Evolutionary conservation across 2,888 invertebrate genomes (phyloP), one percentile per base, ranked within the genome.

Genomic region (Cheiracanthium punctorium): DNA sequence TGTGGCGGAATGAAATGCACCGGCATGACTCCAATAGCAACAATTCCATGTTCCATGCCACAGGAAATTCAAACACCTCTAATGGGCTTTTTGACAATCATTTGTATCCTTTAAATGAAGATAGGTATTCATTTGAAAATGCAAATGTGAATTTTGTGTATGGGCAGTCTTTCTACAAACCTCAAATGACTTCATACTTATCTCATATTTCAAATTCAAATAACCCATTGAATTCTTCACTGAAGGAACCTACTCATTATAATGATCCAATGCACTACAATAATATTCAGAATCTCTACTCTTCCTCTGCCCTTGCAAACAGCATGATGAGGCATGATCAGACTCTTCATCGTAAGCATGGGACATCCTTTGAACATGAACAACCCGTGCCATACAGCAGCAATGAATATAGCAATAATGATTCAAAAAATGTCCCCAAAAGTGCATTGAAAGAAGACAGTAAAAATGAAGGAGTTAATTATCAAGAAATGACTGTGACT

Each of bases 401-500:
- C 24, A 74, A 37, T 77, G 82, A 85, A 33, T 70, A 52, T 20
- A 79, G 67, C 58, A 85, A 74, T 70, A 69, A 20, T 33, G 69
- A 69, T 69, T 12, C 33, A 14, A 33, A 33, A 33, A 69, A 33
- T 69, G 5, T 5, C 17, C 20, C 4, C 4, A 20, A 58, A 24
- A 24, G 1, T 7, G 65, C 82, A 24, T 20, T 69, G 7, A 72
- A 71, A n/a, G 76, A 82, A 43, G 64, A 71, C 2, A 58, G 71
- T 48, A 64, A 76, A 64, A 48, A 28, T n/a, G 72, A 77, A 33
- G 43, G 65, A 29, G 75, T 24, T 30, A 65, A 58, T 82, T 88
- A 64, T 71, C 93, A 95, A 65, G 95, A 95, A 90, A 94, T 96
- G 89, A 92, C 95, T 82, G 95, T 98, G 10, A 95, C 96, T 0